Evolutionary conservation across 2,888 invertebrate species (phyloP).

Genomic region (Lithophane ornitopus): DNA sequence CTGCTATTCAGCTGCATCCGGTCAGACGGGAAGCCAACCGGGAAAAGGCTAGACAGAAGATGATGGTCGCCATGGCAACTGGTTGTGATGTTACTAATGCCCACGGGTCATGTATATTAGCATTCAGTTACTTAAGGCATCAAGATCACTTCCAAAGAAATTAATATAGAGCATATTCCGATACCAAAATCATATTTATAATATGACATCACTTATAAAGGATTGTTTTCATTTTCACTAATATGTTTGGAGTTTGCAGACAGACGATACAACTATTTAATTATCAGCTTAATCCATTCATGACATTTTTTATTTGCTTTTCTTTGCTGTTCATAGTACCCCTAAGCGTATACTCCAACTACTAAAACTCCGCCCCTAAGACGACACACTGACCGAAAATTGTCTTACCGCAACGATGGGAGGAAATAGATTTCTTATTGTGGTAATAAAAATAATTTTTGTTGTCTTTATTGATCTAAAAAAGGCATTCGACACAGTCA

Average conservation of each 20-base stretch:
- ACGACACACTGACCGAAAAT: no score
- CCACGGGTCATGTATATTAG: no score
- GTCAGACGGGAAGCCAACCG: no score
- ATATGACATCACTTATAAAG: not conserved
- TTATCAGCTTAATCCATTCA: slow-evolving; percentile 29
- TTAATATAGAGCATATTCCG: not conserved
- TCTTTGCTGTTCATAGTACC: no score
- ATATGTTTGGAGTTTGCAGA: slow-evolving; percentile 21
- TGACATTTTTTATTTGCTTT: no score
- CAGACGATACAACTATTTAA: slow-evolving; percentile 4
- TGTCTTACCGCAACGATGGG: not conserved
- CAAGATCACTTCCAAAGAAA: not conserved
- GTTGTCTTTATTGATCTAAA: no score
- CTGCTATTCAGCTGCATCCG: no score
- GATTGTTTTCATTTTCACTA: slow-evolving; percentile 10
- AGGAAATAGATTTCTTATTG: slow-evolving; percentile 6
- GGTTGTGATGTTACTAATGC: not conserved
- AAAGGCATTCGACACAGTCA: no score
- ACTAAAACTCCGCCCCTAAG: no score
- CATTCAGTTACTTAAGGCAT: not conserved
- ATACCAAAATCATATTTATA: not conserved
- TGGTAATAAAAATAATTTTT: not conserved
- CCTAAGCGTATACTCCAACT: no score
- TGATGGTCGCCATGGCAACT: not conserved
- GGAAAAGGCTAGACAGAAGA: no score